These are phyloP conservation scores for Zosterops pallidus DNA, from an alignment of 2,113 vertebrate genomes.

Conservation along the genomic window DNA sequence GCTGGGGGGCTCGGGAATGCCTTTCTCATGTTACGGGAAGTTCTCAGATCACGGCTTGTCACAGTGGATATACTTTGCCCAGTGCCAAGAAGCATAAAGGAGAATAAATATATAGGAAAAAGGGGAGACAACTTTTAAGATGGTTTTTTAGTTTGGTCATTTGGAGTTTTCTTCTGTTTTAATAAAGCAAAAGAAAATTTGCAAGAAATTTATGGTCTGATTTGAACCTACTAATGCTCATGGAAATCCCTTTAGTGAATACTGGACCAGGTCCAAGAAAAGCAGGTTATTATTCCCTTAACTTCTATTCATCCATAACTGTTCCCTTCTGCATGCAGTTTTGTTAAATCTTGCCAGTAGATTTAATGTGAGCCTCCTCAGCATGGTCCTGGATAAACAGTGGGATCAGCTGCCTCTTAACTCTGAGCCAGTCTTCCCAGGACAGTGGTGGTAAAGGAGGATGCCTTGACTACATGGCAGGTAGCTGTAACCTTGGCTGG, in stretches of 20 bases:
- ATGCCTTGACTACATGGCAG: not conserved
- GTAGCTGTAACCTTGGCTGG: not conserved
- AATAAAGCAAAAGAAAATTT: slow-evolving; percentile 15
- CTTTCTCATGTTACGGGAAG: not conserved
- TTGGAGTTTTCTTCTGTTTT: not conserved
- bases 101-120: not conserved
- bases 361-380: not conserved
- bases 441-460: not conserved
- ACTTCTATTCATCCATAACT: not conserved
- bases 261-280: slow-evolving; percentile 14
- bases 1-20: not conserved
- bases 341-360: not conserved
- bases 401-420: not conserved
- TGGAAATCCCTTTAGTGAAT: slow-evolving; percentile 9
- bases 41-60: not conserved
- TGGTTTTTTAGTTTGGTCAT: not conserved
- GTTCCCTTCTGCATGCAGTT: not conserved
- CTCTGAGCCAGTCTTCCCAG: not conserved
- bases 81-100: not conserved
- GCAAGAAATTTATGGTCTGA: slow-evolving; percentile 15
- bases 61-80: not conserved
- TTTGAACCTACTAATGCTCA: not conserved
- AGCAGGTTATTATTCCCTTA: slow-evolving; percentile 10
- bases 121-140: not conserved
- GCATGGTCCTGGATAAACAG: not conserved